Percentiles rank a stretch among this genome's conserved stretches.
phyloP scores from a whole-genome alignment of 2,113 vertebrate genomes.

The Camelus dromedarius region DNA sequence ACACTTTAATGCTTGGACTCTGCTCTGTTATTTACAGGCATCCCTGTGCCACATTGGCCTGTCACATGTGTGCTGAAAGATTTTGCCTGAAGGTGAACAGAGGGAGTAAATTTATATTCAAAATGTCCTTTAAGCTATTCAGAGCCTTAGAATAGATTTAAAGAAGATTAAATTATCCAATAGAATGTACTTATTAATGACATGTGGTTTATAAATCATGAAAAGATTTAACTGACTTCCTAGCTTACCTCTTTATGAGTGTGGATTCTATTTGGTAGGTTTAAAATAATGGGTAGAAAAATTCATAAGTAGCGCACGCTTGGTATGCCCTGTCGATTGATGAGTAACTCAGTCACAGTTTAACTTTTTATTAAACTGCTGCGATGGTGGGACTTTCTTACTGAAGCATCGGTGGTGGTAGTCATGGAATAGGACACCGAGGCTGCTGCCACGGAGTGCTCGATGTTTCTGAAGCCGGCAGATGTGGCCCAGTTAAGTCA shows the following conservation, averaged over 20 bases:
- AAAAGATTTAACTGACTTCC: slow-evolving; percentile 84
- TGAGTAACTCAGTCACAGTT: slow-evolving; percentile 86
- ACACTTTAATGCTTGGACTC: slow-evolving; percentile 56
- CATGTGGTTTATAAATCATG: slow-evolving; percentile 88
- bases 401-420: slow-evolving; percentile 85
- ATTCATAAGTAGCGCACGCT: slow-evolving; percentile 81
- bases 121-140: slow-evolving; percentile 77
- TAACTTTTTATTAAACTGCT: slow-evolving; percentile 87
- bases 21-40: not conserved
- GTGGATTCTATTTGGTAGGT: slow-evolving; percentile 71
- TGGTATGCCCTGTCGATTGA: slow-evolving; percentile 77
- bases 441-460: slow-evolving; percentile 88
- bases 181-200: slow-evolving; percentile 88
- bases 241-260: slow-evolving; percentile 69
- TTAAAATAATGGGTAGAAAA: slow-evolving; percentile 78
- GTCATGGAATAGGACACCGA: slow-evolving; percentile 87
- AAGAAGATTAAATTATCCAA: slow-evolving; percentile 84
- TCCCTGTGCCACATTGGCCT: not conserved
- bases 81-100: slow-evolving; percentile 82
- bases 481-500: slow-evolving; percentile 90
- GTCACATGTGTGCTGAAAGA: slow-evolving; percentile 71
- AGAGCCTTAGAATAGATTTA: slow-evolving; percentile 83
- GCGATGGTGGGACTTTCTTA: slow-evolving; percentile 88
- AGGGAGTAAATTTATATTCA: slow-evolving; percentile 81
- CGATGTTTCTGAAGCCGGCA: slow-evolving; percentile 90